Base-by-base conservation (phyloP, 2,113 vertebrate genomes). In the Xerus inauris region DNA sequence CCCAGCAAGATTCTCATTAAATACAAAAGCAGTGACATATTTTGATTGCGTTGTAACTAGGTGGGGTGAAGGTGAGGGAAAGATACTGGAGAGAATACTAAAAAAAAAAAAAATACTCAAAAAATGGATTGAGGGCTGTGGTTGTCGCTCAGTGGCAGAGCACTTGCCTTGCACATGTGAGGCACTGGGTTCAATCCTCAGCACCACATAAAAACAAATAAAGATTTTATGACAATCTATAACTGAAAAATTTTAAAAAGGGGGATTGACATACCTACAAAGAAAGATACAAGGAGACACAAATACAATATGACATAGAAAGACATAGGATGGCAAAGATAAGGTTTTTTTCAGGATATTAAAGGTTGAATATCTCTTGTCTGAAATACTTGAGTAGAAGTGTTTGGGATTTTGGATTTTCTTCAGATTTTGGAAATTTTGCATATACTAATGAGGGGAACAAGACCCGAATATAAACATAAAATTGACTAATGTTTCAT, bases 1-100 rank as follows among this genome's bases (percentile, higher is more conserved):
- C n/a, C n/a, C n/a, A n/a, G 62, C 67, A 76, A 89, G 92, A 75
- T 86, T 5, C 42, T 92, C 8, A 91, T 51, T 91, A 86, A 96
- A 95, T 89, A 49, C n/a, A 94, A 92, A 92, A 54, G 11, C 17
- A 71, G 10, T 65, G 57, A 91, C 42, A 81, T 89, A 45, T 62
- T 79, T 86, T 73, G 86, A 32, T 87, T 72, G 0, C 75, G 32
- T 86, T 62, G 57, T 88, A 88, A 71, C 16, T n/a, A 86, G 26
- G 2, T 84, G 40, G 82, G 8, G 28, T 30, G 32, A 67, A 57
- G 64, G 20, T 77, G 20, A 24, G 38, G 42, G 20, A 62, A 89
- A 32, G 45, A 57, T 19, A 35, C 47, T 85, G 17, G 54, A 75
- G 81, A 83, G n/a, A n/a, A n/a, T n/a, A n/a, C n/a, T n/a, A n/a